phyloP scores from a whole-genome alignment of 2,113 vertebrate species.

The Piprites chloris region DNA sequence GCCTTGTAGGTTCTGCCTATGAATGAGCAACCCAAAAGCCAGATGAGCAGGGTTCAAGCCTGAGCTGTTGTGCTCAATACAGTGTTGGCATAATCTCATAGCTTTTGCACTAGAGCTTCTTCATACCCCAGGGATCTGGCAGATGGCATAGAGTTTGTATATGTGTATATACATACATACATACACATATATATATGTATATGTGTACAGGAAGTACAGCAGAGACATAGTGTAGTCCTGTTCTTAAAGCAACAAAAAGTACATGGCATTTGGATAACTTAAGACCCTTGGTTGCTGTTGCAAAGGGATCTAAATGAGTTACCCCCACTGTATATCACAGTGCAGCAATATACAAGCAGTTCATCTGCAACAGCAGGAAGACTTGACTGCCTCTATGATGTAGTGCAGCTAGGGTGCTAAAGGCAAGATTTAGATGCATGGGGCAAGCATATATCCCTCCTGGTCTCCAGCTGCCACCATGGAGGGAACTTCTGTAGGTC shows the following conservation, averaged over 20 bases:
- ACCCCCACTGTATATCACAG: background rate
- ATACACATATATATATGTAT: fast-evolving
- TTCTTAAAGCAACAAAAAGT: background rate
- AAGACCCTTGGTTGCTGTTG: background rate
- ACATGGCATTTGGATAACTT: background rate
- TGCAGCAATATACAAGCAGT: background rate
- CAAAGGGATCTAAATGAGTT: background rate
- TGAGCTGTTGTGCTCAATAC: background rate
- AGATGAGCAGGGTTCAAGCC: background rate
- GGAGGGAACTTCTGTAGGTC: background rate
- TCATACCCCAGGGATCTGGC: background rate
- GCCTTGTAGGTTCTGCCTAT: background rate
- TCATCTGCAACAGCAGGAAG: background rate
- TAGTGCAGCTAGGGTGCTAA: background rate
- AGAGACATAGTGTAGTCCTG: background rate
- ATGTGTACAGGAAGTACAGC: background rate
- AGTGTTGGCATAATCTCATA: background rate
- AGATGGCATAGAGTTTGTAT: background rate
- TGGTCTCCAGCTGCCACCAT: background rate
- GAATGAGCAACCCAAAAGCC: background rate
- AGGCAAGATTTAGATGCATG: background rate
- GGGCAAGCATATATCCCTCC: background rate
- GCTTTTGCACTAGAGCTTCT: background rate
- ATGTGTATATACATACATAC: fast-evolving
- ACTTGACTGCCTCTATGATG: background rate